These are phyloP conservation scores for Nomada ruficornis DNA, from an alignment of 2,888 invertebrate genomes.

Conservation along the genomic window DNA sequence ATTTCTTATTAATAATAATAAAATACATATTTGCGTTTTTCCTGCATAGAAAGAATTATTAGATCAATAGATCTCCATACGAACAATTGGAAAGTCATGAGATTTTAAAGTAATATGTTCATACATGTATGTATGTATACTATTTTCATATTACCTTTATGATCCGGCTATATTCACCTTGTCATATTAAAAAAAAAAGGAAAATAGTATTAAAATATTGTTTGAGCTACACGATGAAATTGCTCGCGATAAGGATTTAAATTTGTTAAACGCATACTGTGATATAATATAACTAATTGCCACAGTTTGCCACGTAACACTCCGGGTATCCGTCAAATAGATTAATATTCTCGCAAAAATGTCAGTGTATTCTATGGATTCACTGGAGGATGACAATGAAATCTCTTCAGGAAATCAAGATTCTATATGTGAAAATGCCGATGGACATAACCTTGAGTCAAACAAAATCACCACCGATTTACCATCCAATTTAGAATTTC, in stretches of 20 bases:
- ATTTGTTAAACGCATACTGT: not conserved
- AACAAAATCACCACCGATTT: not conserved
- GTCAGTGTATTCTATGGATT: conserved; percentile 77
- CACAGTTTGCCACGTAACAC: not conserved
- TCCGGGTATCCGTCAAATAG: not conserved
- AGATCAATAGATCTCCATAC: no score
- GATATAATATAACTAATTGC: conserved; percentile 1
- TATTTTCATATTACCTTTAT: not conserved
- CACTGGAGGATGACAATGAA: conserved; percentile 67
- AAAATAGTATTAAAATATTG: not conserved
- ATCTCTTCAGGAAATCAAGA: not conserved
- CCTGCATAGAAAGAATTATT: no score
- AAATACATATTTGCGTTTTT: no score
- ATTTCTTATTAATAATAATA: no score
- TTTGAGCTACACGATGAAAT: conserved; percentile 2
- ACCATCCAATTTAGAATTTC: not conserved
- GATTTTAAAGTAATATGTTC: no score
- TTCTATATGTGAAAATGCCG: not conserved
- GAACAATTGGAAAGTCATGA: no score
- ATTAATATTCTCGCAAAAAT: conserved; percentile 60
- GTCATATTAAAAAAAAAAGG: not conserved
- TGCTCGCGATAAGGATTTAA: conserved; percentile 16
- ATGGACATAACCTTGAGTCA: conserved; percentile 17
- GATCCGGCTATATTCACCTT: not conserved
- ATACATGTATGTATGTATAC: no score